Base-by-base conservation (phyloP, 1,140 invertebrate species). In the Trachymyrmex cornetzi region DNA sequence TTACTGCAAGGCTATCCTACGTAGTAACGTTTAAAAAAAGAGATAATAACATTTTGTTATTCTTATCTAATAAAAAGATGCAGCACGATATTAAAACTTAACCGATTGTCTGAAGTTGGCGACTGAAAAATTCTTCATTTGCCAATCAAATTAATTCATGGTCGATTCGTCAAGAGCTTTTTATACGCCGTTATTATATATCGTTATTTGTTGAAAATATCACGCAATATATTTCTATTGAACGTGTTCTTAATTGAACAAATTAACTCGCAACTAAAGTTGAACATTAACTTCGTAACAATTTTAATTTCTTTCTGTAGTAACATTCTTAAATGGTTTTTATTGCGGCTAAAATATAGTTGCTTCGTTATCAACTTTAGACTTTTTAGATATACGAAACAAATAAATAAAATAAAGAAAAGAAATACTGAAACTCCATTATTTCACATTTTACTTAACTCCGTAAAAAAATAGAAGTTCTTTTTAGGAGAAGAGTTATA, bases 141-240 rank as follows among this genome's bases (percentile, higher is more conserved):
- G 61, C 57, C 77, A 50, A 79, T 66, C 27, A 79, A 79, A 66
- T 79, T 66, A 79, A 5, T 24, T 38, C 16, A 38, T 64, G 24
- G 19, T 53, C 12, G 30, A 64, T 9, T 66, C 19, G 27, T 66
- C 61, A 30, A 66, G 44, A 79, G 11, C 5, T 38, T 53, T 66
- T 79, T 66, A 66, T 24, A 30, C 6, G 12, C 24, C 11, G n/a
- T 3, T 12, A 22, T 79, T 79, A 79, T 6, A 34, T 6, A 34
- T 6, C 3, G 0, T 64, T 30, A 77, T n/a, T n/a, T 2, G 24
- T 11, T 63, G 0, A 44, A n/a, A 64, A 50, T 24, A 24, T 79
- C 27, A 27, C 22, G 27, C 44, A 64, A 30, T 67, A 3, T 69
- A 16, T 30, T 14, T 48, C 3, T 67, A 63, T 5, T 64, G 12